Conservation (phyloP, 2,888 invertebrate species). For the Ennomos erosarius region DNA sequence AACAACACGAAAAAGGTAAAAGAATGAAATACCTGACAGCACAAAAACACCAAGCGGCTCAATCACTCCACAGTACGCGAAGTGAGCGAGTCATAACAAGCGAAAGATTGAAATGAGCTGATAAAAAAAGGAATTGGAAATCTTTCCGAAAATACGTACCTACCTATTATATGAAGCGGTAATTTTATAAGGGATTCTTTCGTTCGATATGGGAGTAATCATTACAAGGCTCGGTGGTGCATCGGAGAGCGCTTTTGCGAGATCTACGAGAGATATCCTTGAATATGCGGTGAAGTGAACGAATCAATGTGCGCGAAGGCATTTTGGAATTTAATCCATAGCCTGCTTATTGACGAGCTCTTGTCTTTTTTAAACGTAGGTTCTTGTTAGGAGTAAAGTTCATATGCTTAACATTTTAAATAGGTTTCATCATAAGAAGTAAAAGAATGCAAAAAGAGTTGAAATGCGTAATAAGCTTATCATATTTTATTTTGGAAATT, state of each 20-base stretch:
- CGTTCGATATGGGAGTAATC: constrained; percentile 80
- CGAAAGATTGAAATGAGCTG: constrained; percentile 81
- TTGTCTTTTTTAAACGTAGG: constrained; percentile 40
- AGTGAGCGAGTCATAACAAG: constrained; percentile 77
- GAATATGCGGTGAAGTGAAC: constrained; percentile 65
- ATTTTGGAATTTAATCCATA: constrained; percentile 57
- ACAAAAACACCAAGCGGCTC: constrained; percentile 65
- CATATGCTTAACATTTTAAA: constrained; percentile 34
- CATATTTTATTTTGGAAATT: no score
- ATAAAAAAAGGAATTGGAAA: constrained; percentile 77
- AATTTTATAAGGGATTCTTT: constrained; percentile 80
- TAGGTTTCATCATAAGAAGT: no score
- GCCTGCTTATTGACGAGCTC: constrained; percentile 35
- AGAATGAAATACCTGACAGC: constrained; percentile 56
- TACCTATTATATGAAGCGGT: constrained; percentile 79
- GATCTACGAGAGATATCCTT: constrained; percentile 74
- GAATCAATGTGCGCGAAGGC: constrained; percentile 64
- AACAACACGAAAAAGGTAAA: constrained; percentile 55
- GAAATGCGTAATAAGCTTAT: no score
- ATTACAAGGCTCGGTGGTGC: constrained; percentile 69
- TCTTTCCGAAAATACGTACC: constrained; percentile 80
- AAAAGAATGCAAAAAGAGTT: no score
- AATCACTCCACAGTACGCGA: constrained; percentile 66
- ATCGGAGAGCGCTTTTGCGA: constrained; percentile 65
- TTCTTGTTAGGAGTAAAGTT: constrained; percentile 30